Conservation (phyloP, 2,888 invertebrate genomes). For the Penaeus monodon region DNA sequence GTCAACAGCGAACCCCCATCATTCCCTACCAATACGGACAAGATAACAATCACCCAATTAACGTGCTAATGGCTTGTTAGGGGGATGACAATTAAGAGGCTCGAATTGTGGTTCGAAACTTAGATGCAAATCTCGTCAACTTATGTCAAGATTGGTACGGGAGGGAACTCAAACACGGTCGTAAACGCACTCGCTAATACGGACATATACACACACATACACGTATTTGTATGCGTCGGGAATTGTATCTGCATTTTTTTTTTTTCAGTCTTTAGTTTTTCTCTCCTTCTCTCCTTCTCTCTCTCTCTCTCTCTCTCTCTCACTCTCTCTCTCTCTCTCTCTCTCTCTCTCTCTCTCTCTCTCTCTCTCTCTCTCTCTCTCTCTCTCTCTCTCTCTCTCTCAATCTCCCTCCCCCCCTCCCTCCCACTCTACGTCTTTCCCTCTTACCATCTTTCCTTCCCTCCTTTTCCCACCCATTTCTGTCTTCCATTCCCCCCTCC, state of each 20-base stretch:
- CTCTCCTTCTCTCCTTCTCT: neutral
- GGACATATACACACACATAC: too few relatives aligned
- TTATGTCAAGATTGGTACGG: too few relatives aligned
- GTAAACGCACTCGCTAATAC: too few relatives aligned
- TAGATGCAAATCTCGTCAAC: too few relatives aligned
- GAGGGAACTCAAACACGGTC: too few relatives aligned
- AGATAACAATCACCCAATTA: constrained; percentile 34
- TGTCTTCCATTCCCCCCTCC: too few relatives aligned
- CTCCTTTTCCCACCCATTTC: too few relatives aligned
- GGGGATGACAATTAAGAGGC: neutral
- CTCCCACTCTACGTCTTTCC: too few relatives aligned
- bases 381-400: constrained; percentile 7
- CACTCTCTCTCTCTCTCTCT: neutral
- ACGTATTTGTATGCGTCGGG: too few relatives aligned
- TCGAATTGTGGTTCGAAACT: too few relatives aligned
- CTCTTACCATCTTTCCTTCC: neutral
- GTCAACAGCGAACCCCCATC: too few relatives aligned
- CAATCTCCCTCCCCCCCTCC: neutral
- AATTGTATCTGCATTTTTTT: too few relatives aligned
- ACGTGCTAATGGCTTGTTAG: constrained; percentile 25
- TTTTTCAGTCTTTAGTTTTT: neutral
- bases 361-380: neutral
- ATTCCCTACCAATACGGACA: neutral
- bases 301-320: neutral
- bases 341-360: constrained; percentile 29